Conservation (phyloP, 2,797 vertebrate genomes). For the Parambassis ranga region DNA sequence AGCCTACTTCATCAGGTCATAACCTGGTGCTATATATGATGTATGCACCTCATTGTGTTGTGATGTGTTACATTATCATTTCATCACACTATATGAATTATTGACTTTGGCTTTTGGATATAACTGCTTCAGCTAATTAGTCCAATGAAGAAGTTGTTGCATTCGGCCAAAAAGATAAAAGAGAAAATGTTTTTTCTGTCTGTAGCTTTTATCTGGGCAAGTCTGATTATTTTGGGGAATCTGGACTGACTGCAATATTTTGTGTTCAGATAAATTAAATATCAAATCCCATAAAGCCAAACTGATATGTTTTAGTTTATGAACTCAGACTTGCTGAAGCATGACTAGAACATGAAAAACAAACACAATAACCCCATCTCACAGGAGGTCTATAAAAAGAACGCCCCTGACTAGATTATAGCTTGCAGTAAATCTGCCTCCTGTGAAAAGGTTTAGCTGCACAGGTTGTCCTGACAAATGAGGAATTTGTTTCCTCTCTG, state of each 20-base stretch:
- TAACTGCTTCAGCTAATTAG: conserved; percentile 9
- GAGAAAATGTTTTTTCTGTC: conserved; percentile 1
- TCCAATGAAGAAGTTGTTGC: not conserved
- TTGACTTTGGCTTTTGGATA: not conserved
- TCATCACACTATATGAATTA: not conserved
- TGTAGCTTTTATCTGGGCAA: conserved; percentile 14
- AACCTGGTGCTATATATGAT: too few relatives aligned
- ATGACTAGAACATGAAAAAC: conserved; percentile 18
- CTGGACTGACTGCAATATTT: not conserved
- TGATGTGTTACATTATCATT: not conserved
- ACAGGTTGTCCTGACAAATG: conserved; percentile 51
- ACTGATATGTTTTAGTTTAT: not conserved
- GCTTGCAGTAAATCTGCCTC: conserved; percentile 56
- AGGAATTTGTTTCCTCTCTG: conserved; percentile 20
- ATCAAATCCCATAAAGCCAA: conserved; percentile 13
- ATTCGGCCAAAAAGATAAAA: conserved; percentile 36
- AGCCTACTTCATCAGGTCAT: too few relatives aligned
- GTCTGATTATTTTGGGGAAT: conserved; percentile 1
- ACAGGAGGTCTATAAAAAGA: conserved; percentile 49
- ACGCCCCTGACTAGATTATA: conserved; percentile 33
- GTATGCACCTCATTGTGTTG: not conserved
- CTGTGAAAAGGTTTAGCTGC: conserved; percentile 30
- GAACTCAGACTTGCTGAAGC: not conserved
- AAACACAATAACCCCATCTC: conserved; percentile 6
- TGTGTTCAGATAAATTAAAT: conserved; percentile 1